Evolutionary conservation across 2,113 vertebrate species (phyloP).

Genomic region (Zapus hudsonius): DNA sequence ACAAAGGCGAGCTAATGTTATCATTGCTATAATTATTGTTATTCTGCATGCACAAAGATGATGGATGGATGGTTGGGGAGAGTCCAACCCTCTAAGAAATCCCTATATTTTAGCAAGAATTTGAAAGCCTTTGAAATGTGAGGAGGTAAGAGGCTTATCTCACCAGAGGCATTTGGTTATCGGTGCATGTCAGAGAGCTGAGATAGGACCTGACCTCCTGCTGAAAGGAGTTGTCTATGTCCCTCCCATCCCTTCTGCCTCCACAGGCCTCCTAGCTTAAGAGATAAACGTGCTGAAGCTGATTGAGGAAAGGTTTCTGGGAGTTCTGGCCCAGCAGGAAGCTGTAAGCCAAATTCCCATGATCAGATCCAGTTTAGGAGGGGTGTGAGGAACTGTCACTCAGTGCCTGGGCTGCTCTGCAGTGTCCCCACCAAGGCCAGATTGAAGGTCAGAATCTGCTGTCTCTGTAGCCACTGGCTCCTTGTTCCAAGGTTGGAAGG

Average conservation of each 20-base stretch:
- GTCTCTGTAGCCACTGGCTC: neutral
- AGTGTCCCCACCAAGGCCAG: rapidly evolving
- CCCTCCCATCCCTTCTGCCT: slow-evolving; percentile 56
- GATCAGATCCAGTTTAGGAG: slow-evolving; percentile 57
- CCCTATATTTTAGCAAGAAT: neutral
- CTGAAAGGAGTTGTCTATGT: slow-evolving; percentile 64
- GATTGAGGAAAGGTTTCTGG: slow-evolving; percentile 65
- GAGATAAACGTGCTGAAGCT: slow-evolving; percentile 77
- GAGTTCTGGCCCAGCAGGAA: slow-evolving; percentile 58
- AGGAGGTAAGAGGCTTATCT: neutral
- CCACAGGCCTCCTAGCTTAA: slow-evolving; percentile 73
- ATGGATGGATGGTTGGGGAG: rapidly evolving
- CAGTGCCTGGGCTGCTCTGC: rapidly evolving
- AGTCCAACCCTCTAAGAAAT: neutral
- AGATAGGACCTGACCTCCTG: slow-evolving; percentile 14
- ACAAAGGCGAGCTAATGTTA: rapidly evolving
- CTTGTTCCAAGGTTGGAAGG: neutral
- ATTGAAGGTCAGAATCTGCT: neutral
- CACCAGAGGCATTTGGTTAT: neutral
- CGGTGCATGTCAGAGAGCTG: slow-evolving; percentile 11
- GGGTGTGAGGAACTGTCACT: neutral
- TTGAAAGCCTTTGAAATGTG: neutral
- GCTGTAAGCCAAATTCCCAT: slow-evolving; percentile 61
- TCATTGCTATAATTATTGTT: neutral
- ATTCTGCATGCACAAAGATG: neutral